Percentiles rank a stretch among this genome's conserved stretches.
These are phyloP conservation scores for Nephila pilipes DNA, from an alignment of 1,140 invertebrate species.

Conservation along the genomic window DNA sequence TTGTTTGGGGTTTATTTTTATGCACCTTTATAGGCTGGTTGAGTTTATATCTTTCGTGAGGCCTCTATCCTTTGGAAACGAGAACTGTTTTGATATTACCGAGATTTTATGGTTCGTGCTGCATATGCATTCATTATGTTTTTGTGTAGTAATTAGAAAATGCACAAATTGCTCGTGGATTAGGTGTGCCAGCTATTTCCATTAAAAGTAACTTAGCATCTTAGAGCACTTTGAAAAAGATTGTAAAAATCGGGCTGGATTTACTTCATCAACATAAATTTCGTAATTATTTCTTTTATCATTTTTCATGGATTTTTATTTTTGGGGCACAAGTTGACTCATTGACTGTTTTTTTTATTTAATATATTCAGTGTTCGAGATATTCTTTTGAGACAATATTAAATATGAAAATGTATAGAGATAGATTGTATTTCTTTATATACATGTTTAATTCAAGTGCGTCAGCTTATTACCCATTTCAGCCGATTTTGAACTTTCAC, in stretches of 20 bases:
- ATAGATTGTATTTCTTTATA: no score
- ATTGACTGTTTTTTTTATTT: no score
- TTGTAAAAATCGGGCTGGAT: background rate
- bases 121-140: background rate
- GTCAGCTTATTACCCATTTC: no score
- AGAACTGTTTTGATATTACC: constrained; percentile 23
- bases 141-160: constrained; percentile 14
- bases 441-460: no score
- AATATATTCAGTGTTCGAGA: no score
- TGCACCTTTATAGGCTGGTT: constrained; percentile 51
- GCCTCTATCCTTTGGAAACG: background rate
- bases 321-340: no score
- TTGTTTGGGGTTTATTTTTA: constrained; percentile 57
- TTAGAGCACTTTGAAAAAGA: background rate
- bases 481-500: no score
- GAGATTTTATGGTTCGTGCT: constrained; percentile 40
- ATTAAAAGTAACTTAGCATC: background rate
- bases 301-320: background rate
- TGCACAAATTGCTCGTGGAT: background rate
- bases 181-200: background rate
- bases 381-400: no score
- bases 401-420: no score
- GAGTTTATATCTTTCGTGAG: constrained; percentile 42
- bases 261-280: background rate
- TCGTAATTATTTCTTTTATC: background rate